Evolutionary conservation across 2,113 vertebrate species (phyloP).

Genomic region (Salvelinus fontinalis): DNA sequence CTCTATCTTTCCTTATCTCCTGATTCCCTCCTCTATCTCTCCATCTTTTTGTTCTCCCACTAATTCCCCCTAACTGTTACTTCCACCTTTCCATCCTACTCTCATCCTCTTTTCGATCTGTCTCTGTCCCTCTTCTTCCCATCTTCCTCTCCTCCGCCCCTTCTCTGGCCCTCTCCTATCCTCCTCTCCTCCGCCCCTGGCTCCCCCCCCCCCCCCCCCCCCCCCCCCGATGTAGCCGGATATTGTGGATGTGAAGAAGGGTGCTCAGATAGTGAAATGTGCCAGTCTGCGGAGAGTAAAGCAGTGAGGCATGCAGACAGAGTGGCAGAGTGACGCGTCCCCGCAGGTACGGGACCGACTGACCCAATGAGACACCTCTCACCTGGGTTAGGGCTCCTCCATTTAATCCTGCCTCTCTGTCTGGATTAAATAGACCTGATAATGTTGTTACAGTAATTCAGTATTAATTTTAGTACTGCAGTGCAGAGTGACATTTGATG

Average conservation of each 20-base stretch:
- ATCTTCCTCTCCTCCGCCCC: constrained; percentile 36
- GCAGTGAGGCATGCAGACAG: constrained; percentile 79
- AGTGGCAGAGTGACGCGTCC: constrained; percentile 68
- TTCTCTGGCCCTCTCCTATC: constrained; percentile 49
- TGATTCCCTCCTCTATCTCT: no score
- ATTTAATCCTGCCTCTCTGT: constrained; percentile 66
- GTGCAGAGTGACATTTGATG: constrained; percentile 32
- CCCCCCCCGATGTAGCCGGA: constrained; percentile 77
- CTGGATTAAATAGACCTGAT: constrained; percentile 64
- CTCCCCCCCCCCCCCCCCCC: constrained; percentile 38
- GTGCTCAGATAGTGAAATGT: constrained; percentile 99
- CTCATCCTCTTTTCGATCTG: constrained; percentile 34
- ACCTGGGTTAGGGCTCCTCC: no score
- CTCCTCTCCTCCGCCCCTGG: constrained; percentile 37
- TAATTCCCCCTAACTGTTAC: background rate
- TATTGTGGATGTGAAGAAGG: constrained; percentile 92
- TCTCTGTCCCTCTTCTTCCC: constrained; percentile 33
- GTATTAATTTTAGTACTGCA: constrained; percentile 44
- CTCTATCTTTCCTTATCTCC: constrained; percentile 25
- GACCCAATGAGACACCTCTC: constrained; percentile 55
- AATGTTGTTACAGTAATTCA: constrained; percentile 55
- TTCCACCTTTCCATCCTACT: constrained; percentile 21
- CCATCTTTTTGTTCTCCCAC: no score
- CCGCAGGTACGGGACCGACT: constrained; percentile 74
- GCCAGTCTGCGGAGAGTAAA: constrained; percentile 97